A percentile compares a stretch with the other conserved stretches of the same genome.
These are phyloP conservation scores for Hanleya hanleyi DNA, from an alignment of 2,888 invertebrate genomes.

Conservation along the genomic window DNA sequence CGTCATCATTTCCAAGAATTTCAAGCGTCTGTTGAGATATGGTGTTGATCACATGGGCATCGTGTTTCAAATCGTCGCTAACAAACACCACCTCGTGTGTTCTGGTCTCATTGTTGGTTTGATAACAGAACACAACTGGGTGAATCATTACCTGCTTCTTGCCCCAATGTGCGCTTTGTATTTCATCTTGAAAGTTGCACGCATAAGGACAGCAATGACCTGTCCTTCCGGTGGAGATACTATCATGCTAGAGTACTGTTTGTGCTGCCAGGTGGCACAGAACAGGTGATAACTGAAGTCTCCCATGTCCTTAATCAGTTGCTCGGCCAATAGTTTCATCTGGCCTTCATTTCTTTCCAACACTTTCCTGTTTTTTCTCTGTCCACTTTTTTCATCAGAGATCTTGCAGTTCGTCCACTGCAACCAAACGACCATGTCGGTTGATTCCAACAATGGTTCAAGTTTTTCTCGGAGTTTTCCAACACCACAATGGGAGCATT, in stretches of 20 bases:
- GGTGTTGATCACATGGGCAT: background rate
- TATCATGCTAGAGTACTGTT: background rate
- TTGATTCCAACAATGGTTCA: too few species aligned
- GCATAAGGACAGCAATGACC: background rate
- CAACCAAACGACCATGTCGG: too few species aligned
- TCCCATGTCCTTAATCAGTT: background rate
- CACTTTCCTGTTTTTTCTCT: too few species aligned
- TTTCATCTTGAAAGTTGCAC: background rate
- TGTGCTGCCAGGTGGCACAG: constrained; percentile 3
- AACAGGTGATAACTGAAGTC: background rate
- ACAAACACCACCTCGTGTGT: background rate
- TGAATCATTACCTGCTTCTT: constrained; percentile 6
- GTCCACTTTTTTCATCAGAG: too few species aligned
- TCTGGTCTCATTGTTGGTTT: background rate
- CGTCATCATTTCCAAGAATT: background rate
- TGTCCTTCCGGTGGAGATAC: background rate
- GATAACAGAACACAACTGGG: background rate
- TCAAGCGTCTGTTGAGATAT: background rate
- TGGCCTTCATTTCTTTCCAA: background rate
- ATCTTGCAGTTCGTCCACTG: too few species aligned
- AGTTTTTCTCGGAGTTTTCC: too few species aligned
- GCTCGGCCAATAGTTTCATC: background rate
- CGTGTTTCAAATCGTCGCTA: constrained; percentile 10
- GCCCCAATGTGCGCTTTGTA: constrained; percentile 1
- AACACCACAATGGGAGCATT: too few species aligned